Evolutionary conservation across 2,113 vertebrate genomes (phyloP).

Genomic region (Corythaeola cristata): DNA sequence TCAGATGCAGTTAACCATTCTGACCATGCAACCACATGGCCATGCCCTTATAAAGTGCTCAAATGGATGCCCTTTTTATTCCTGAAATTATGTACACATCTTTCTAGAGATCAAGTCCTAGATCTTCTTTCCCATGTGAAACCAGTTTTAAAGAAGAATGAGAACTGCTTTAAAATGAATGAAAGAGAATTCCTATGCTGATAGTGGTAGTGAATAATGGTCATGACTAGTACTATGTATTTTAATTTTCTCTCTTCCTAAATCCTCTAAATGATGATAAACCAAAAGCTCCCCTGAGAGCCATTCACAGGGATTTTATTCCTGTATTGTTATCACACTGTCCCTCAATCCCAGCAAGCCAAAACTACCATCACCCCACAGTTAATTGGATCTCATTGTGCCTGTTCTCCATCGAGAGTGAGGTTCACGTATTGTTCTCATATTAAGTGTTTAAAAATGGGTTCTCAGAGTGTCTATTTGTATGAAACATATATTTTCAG

Average conservation of each 20-base stretch:
- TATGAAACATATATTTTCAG: conserved; percentile 6
- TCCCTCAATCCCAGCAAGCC: not conserved
- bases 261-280: not conserved
- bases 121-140: not conserved
- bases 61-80: not conserved
- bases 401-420: not conserved
- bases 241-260: not conserved
- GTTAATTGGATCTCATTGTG: not conserved
- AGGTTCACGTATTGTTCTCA: not conserved
- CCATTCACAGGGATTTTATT: not conserved
- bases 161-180: not conserved
- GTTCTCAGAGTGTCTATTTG: not conserved
- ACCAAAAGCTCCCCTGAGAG: not conserved
- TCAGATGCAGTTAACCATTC: not conserved
- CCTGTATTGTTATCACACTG: not conserved
- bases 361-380: not conserved
- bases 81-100: not conserved
- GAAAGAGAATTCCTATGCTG: not conserved
- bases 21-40: not conserved
- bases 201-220: not conserved
- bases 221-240: not conserved
- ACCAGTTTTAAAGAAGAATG: not conserved
- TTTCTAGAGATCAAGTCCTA: not conserved
- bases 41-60: not conserved
- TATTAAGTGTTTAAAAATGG: conserved; percentile 9